Percentiles rank a stretch among this genome's conserved stretches.
Conservation (phyloP, 1,140 invertebrate genomes). For the Drosophila biarmipes region DNA sequence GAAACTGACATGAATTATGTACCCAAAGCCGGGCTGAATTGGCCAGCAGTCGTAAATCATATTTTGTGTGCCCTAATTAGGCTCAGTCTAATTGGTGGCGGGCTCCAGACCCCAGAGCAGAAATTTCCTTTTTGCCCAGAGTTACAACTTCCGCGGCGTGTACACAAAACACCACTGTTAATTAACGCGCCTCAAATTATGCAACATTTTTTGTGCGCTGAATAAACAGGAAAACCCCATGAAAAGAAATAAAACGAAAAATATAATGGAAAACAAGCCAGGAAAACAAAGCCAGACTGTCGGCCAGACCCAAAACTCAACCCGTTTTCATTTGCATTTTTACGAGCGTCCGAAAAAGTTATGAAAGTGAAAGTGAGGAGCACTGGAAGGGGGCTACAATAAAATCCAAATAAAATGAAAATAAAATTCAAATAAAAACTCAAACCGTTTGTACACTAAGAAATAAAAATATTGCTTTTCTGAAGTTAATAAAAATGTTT, state of each 20-base stretch:
- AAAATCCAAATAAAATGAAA: constrained; percentile 65
- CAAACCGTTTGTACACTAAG: constrained; percentile 40
- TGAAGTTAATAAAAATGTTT: no score
- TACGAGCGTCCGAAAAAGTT: constrained; percentile 55
- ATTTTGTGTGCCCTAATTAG: constrained; percentile 66
- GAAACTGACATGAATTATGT: constrained; percentile 32
- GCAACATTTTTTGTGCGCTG: constrained; percentile 40
- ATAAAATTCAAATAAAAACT: constrained; percentile 33
- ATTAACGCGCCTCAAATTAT: constrained; percentile 70
- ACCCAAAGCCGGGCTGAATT: constrained; percentile 18
- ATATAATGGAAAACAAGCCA: constrained; percentile 14
- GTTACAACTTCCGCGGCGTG: constrained; percentile 44
- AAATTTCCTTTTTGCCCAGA: constrained; percentile 26
- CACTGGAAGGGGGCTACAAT: constrained; percentile 26
- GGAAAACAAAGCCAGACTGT: constrained; percentile 21
- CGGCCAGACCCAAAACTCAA: constrained; percentile 21
- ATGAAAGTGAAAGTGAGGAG: constrained; percentile 73
- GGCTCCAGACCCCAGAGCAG: constrained; percentile 1
- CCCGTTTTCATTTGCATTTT: constrained; percentile 70
- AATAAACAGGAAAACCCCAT: constrained; percentile 41
- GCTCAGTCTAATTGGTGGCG: constrained; percentile 53
- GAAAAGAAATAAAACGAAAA: constrained; percentile 20
- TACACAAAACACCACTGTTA: constrained; percentile 35
- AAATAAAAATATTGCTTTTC: not conserved
- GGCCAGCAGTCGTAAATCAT: constrained; percentile 57